Evolutionary conservation across 2,888 invertebrate genomes (phyloP).

Genomic region (Phortica okadai): DNA sequence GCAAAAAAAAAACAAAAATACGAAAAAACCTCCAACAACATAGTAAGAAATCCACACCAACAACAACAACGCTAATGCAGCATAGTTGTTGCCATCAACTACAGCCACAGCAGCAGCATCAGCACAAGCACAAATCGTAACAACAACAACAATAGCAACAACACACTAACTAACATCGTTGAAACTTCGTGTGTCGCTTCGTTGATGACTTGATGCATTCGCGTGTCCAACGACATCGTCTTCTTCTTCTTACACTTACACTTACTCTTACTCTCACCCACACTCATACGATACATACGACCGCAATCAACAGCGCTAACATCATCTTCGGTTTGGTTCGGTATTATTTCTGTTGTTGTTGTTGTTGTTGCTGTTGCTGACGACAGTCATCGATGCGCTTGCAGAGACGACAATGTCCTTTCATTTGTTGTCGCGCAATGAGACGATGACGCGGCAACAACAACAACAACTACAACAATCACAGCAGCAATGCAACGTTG

Average conservation of each 20-base stretch:
- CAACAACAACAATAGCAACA: too few species aligned
- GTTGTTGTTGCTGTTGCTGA: constrained; percentile 46
- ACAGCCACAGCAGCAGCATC: neutral
- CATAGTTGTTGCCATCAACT: neutral
- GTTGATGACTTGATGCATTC: too few species aligned
- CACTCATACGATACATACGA: too few species aligned
- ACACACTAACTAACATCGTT: too few species aligned
- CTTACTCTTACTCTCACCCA: too few species aligned
- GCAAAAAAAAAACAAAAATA: neutral
- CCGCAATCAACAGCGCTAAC: too few species aligned
- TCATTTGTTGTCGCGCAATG: constrained; percentile 65
- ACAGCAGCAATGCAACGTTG: neutral
- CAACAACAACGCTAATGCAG: constrained; percentile 1
- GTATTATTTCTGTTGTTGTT: constrained; percentile 47
- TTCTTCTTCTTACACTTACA: too few species aligned
- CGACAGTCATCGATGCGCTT: constrained; percentile 35
- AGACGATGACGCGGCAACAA: neutral
- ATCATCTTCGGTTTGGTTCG: too few species aligned
- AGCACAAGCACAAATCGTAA: neutral
- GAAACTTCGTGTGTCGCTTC: too few species aligned
- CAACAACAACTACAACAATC: neutral
- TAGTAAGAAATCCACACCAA: too few species aligned
- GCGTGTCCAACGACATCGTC: too few species aligned
- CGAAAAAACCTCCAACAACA: too few species aligned
- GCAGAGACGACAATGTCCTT: constrained; percentile 67